Conservation (phyloP, 2,888 invertebrate species). For the Brachylomia viminalis region DNA sequence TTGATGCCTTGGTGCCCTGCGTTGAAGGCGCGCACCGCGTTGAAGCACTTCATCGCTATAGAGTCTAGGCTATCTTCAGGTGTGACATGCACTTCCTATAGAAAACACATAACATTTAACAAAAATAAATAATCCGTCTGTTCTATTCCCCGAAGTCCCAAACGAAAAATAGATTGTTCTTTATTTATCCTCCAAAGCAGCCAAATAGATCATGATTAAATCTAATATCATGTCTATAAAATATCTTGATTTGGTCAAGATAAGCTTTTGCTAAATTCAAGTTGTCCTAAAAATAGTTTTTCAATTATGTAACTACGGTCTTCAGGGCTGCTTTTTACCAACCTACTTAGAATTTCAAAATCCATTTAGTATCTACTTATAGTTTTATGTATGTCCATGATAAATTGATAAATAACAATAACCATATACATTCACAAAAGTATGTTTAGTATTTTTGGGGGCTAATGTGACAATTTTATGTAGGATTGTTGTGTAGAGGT, state of each 20-base stretch:
- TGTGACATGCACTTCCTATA: slow-evolving; percentile 80
- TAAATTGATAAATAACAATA: too few species aligned
- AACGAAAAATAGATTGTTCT: too few species aligned
- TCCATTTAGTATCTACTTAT: neutral
- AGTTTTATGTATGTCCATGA: neutral
- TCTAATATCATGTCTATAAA: neutral
- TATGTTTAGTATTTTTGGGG: too few species aligned
- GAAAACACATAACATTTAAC: neutral
- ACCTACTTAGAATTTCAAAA: neutral
- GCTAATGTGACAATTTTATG: too few species aligned
- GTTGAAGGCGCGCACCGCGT: slow-evolving; percentile 74
- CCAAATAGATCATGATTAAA: neutral
- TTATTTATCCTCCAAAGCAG: neutral
- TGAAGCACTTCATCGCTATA: slow-evolving; percentile 79
- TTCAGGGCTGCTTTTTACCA: neutral
- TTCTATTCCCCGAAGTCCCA: neutral
- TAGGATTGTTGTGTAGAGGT: too few species aligned
- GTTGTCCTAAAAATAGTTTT: too few species aligned
- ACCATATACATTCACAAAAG: too few species aligned
- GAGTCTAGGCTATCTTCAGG: slow-evolving; percentile 71
- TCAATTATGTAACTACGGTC: too few species aligned
- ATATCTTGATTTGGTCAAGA: neutral
- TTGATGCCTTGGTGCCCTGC: slow-evolving; percentile 72
- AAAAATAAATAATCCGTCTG: too few species aligned
- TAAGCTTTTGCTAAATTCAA: neutral